Evolutionary conservation across 2,888 invertebrate genomes (phyloP).

Genomic region (Drosophila acutilabella): DNA sequence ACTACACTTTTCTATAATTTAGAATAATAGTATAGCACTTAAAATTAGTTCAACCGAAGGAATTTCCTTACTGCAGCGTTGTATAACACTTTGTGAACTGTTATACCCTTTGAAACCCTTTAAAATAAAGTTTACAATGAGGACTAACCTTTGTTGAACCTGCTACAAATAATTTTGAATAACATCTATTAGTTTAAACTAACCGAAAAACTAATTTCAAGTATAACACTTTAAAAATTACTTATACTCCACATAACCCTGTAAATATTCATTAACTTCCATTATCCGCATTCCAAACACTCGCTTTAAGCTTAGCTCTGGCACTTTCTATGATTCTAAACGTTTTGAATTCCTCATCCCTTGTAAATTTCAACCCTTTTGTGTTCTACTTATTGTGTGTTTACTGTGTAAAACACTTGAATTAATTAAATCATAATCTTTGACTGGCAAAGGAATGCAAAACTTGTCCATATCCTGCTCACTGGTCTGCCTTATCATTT

Average conservation of each 20-base stretch:
- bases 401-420: background rate
- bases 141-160: no score
- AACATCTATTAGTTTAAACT: no score
- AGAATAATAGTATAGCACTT: no score
- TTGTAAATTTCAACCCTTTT: constrained; percentile 20
- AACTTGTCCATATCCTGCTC: constrained; percentile 98
- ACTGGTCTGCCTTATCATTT: constrained; percentile 94
- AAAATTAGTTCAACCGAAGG: no score
- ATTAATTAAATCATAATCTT: constrained; percentile 10
- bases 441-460: constrained; percentile 91
- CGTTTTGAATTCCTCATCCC: background rate
- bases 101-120: no score
- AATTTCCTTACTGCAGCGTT: no score
- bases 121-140: no score
- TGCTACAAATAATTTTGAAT: no score
- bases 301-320: constrained; percentile 23
- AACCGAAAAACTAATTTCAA: background rate
- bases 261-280: background rate
- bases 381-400: background rate
- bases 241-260: background rate
- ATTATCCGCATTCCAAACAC: background rate
- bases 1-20: no score
- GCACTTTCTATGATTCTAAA: background rate
- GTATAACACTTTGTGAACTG: no score
- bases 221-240: background rate